These are phyloP conservation scores for Zaprionus obscuricornis DNA, from an alignment of 2,888 invertebrate species.

Conservation along the genomic window DNA sequence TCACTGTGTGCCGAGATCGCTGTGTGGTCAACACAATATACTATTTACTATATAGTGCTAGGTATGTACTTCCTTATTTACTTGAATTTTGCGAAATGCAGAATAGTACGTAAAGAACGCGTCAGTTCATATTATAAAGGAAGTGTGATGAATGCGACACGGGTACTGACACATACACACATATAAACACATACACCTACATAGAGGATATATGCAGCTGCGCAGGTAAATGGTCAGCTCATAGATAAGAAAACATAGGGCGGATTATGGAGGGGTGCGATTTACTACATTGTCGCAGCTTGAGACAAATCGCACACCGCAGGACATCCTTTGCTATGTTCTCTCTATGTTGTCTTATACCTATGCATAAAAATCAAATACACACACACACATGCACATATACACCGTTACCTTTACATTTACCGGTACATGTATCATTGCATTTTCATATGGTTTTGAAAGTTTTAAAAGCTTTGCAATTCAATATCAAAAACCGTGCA, in stretches of 20 bases:
- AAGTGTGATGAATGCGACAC: constrained; percentile 55
- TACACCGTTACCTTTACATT: background rate
- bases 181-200: constrained; percentile 40
- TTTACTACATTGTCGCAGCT: constrained; percentile 52
- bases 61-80: background rate
- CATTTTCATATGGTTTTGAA: too few species aligned
- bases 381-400: background rate
- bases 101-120: constrained; percentile 44
- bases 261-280: constrained; percentile 69
- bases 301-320: constrained; percentile 54
- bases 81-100: constrained; percentile 46
- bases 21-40: constrained; percentile 14
- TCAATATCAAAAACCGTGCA: too few species aligned
- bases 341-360: background rate
- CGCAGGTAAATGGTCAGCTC: constrained; percentile 60
- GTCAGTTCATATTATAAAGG: constrained; percentile 22
- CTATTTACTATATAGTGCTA: too few species aligned
- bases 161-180: constrained; percentile 26
- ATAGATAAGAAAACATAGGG: constrained; percentile 49
- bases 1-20: constrained; percentile 32
- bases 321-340: constrained; percentile 53
- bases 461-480: too few species aligned
- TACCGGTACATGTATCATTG: background rate
- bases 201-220: constrained; percentile 58
- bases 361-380: constrained; percentile 10